Evolutionary conservation across 2,797 vertebrate species (phyloP), one percentile per base, ranked within the genome.

Genomic region (Cheirogaleus major): DNA sequence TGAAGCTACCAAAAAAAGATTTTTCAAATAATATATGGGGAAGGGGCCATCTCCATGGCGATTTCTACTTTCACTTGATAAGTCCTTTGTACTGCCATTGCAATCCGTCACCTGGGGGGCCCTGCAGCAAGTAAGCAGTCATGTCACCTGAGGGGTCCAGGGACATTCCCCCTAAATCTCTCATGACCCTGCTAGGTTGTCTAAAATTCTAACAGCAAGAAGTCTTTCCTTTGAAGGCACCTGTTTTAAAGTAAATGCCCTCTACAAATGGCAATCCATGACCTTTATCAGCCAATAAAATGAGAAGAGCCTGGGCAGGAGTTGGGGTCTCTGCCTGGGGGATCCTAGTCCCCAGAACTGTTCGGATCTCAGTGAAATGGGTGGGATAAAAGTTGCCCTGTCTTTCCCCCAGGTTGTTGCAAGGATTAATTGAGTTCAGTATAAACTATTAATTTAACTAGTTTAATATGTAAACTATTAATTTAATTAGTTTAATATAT

Each of bases 311-410:
- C 5, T 41, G 14, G 13, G 20, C 5, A 4, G 1, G 59, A 50
- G 18, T 2, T 23, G 45, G 35, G 43, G 9, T 4, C 27, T 12
- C 23, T 1, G 5, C 1, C 3, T 32, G 27, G 20, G 50, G 15
- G 63, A 48, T 43, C 23, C 81, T 41, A 3, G 5, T 38, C 35
- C n/a, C 25, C 63, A 69, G 30, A 61, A 17, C 59, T 45, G 38
- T 14, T 30, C 45, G 15, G 18, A 38, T n/a, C 17, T n/a, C 75
- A 22, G 3, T 69, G 67, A 59, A 87, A 69, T 2, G 8, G 10
- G 2, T 35, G 7, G 15, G 32, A 12, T 32, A 15, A 43, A 30
- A 27, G 63, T 12, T 38, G 13, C 18, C 22, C 48, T 22, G 18
- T 12, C 22, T 18, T 65, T n/a, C 10, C 15, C 41, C 23, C 0